Evolutionary conservation across 2,113 vertebrate genomes (phyloP).

Genomic region (Indri indri): DNA sequence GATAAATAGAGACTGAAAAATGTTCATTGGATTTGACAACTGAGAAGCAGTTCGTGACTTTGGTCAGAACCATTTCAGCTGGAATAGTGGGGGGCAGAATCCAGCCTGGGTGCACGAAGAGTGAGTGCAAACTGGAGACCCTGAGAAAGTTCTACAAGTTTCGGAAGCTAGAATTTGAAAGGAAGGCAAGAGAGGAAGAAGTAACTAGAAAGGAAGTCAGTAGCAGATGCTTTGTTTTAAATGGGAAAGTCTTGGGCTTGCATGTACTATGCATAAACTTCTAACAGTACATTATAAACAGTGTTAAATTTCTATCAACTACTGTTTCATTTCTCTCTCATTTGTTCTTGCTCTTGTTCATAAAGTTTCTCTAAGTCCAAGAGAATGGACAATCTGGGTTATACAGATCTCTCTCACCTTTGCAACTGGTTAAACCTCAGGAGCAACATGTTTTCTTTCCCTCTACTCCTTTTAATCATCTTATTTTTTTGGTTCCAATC

Average conservation of each 20-base stretch:
- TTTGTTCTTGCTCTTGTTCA: not conserved
- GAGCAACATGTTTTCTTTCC: constrained; percentile 12
- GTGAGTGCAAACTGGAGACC: not conserved
- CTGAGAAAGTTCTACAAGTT: not conserved
- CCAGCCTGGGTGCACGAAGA: not conserved
- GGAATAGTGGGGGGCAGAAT: not conserved
- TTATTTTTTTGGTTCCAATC: constrained; percentile 41
- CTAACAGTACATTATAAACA: not conserved
- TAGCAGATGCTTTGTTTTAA: not conserved
- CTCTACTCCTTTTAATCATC: not conserved
- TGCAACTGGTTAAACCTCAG: not conserved
- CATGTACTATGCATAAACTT: not conserved
- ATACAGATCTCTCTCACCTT: constrained; percentile 36
- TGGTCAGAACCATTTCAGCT: not conserved
- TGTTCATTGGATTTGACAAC: constrained; percentile 38
- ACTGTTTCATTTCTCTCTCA: constrained; percentile 28
- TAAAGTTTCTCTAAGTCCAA: constrained; percentile 47
- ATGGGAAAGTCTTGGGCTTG: not conserved
- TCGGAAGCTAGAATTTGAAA: not conserved
- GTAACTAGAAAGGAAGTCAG: not conserved
- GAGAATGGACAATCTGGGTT: constrained; percentile 44
- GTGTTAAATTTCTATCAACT: not conserved
- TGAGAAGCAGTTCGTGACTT: constrained; percentile 33
- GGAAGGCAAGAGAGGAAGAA: not conserved
- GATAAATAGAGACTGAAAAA: constrained; percentile 39